These are phyloP conservation scores for Liopterus haemorrhoidalis DNA, from an alignment of 2,888 invertebrate genomes.

Conservation along the genomic window DNA sequence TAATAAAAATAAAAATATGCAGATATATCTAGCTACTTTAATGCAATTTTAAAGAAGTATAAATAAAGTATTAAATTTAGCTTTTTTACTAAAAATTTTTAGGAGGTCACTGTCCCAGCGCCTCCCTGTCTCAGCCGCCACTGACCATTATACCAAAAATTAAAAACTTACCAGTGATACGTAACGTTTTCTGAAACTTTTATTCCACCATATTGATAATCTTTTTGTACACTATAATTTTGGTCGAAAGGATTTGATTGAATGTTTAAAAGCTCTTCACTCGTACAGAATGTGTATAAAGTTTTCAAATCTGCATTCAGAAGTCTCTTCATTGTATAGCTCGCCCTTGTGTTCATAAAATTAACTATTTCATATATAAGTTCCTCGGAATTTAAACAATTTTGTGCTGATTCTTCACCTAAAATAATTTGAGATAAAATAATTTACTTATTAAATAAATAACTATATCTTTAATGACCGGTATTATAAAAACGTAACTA, in stretches of 20 bases:
- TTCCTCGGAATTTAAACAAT: slow-evolving; percentile 40
- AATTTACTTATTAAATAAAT: slow-evolving; percentile 38
- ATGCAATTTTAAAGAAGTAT: too few relatives aligned
- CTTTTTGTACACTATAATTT: slow-evolving; percentile 55
- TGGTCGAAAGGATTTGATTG: slow-evolving; percentile 62
- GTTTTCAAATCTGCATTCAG: slow-evolving; percentile 79
- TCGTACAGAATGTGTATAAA: slow-evolving; percentile 51
- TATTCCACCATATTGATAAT: slow-evolving; percentile 75
- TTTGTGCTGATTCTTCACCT: slow-evolving; percentile 11
- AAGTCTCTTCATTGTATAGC: slow-evolving; percentile 75
- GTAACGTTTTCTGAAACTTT: slow-evolving; percentile 76
- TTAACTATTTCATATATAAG: slow-evolving; percentile 64
- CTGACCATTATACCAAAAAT: too few relatives aligned
- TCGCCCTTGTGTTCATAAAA: slow-evolving; percentile 68
- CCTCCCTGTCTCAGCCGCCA: too few relatives aligned
- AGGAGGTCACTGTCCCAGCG: too few relatives aligned
- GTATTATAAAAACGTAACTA: too few relatives aligned
- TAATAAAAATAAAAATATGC: too few relatives aligned
- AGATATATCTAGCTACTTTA: too few relatives aligned
- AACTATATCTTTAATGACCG: too few relatives aligned
- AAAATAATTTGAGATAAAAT: slow-evolving; percentile 19
- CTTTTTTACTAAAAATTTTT: too few relatives aligned
- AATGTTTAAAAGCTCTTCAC: slow-evolving; percentile 43
- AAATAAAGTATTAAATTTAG: too few relatives aligned
- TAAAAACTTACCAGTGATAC: slow-evolving; percentile 61